These are phyloP conservation scores for Bettongia penicillata DNA, from an alignment of 2,113 vertebrate genomes.

Conservation along the genomic window DNA sequence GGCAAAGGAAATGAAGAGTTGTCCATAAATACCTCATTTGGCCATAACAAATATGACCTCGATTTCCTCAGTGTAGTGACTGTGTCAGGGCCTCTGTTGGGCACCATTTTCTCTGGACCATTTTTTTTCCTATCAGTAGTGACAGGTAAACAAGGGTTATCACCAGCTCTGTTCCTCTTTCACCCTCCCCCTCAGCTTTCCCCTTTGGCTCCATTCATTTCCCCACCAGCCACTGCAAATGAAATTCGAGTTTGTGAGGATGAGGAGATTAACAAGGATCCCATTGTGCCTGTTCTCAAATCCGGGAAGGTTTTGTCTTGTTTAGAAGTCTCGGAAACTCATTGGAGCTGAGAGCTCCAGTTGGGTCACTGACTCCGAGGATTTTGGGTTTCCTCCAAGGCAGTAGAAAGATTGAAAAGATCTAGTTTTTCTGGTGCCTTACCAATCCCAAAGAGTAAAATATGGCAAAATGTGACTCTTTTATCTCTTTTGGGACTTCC, in stretches of 20 bases:
- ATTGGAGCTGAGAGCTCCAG: neutral
- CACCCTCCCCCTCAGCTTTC: constrained; percentile 5
- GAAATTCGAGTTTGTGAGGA: constrained; percentile 13
- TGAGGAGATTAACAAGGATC: constrained; percentile 26
- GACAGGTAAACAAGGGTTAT: constrained; percentile 5
- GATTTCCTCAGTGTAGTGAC: neutral
- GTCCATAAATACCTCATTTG: neutral
- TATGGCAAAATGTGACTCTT: constrained; percentile 40
- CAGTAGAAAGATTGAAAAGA: constrained; percentile 11
- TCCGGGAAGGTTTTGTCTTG: constrained; percentile 25
- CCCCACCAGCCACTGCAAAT: constrained; percentile 18
- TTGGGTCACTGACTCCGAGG: neutral
- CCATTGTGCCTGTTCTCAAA: constrained; percentile 13
- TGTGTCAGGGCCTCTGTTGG: neutral
- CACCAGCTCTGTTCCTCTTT: neutral
- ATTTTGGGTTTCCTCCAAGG: constrained; percentile 25
- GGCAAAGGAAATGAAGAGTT: neutral
- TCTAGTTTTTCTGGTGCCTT: constrained; percentile 10
- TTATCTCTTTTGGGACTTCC: constrained; percentile 14
- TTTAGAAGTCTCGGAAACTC: constrained; percentile 15
- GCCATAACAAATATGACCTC: neutral
- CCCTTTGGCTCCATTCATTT: constrained; percentile 41
- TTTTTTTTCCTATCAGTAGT: constrained; percentile 3
- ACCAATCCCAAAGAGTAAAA: constrained; percentile 20
- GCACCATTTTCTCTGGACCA: neutral